Evolutionary conservation across 2,888 invertebrate genomes (phyloP).

Genomic region (Liopterus haemorrhoidalis): DNA sequence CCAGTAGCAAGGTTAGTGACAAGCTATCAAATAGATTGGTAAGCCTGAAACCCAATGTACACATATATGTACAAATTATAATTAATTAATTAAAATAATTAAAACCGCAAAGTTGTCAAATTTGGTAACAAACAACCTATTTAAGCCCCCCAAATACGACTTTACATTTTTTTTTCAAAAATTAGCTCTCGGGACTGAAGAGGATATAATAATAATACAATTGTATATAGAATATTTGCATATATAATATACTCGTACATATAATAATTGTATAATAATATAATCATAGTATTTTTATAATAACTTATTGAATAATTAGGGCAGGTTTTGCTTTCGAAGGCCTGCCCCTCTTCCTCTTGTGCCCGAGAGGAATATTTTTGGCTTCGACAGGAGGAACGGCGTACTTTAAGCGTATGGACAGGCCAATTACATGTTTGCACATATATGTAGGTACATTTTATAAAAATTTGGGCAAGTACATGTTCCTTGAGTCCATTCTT

Average conservation of each 20-base stretch:
- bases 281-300: constrained; percentile 4
- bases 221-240: no score
- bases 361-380: constrained; percentile 17
- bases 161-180: no score
- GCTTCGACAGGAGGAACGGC: constrained; percentile 17
- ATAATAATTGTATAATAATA: constrained; percentile 11
- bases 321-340: constrained; percentile 16
- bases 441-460: constrained; percentile 6
- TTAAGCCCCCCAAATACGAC: no score
- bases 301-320: constrained; percentile 12
- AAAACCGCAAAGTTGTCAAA: no score
- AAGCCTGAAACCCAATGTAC: no score
- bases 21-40: no score
- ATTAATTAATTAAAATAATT: no score
- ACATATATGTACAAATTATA: no score
- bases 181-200: no score
- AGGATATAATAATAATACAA: no score
- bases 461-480: constrained; percentile 16
- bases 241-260: background rate
- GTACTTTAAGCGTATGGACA: constrained; percentile 21
- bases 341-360: constrained; percentile 28
- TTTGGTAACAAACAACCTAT: no score
- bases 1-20: no score
- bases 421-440: constrained; percentile 23
- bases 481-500: constrained; percentile 14